Percentiles rank a stretch among this genome's conserved stretches.
Conservation (phyloP, 2,113 vertebrate species). For the Gobius niger region DNA sequence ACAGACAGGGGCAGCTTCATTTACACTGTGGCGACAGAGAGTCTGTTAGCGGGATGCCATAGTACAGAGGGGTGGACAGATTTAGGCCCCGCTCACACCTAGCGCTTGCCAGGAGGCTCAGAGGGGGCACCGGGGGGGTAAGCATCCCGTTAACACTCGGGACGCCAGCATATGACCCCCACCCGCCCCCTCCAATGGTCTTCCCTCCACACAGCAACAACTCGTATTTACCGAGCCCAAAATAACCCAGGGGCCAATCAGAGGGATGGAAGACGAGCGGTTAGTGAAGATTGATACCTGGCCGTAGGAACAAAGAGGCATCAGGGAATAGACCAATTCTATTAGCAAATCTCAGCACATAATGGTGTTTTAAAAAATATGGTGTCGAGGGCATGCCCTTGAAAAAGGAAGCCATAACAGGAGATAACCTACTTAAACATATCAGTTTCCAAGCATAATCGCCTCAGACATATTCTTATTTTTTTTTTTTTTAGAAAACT, state of each 20-base stretch:
- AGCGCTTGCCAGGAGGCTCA: slow-evolving; percentile 53
- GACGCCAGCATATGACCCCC: slow-evolving; percentile 50
- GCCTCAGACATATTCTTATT: too few species aligned
- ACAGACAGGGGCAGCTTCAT: slow-evolving; percentile 56
- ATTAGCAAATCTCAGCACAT: too few species aligned
- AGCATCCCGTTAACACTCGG: slow-evolving; percentile 73
- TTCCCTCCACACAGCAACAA: slow-evolving; percentile 70
- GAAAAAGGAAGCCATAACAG: too few species aligned
- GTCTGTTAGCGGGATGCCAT: slow-evolving; percentile 81
- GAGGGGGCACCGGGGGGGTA: slow-evolving; percentile 53
- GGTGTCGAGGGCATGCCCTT: too few species aligned
- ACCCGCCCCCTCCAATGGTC: slow-evolving; percentile 50
- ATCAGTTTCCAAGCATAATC: too few species aligned
- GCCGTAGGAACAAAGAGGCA: slow-evolving; percentile 1
- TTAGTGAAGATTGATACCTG: slow-evolving; percentile 37
- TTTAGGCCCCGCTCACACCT: slow-evolving; percentile 76
- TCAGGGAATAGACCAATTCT: neutral
- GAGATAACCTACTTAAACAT: too few species aligned
- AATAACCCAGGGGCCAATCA: slow-evolving; percentile 72
- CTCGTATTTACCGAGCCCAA: slow-evolving; percentile 68
- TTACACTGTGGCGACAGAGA: slow-evolving; percentile 82
- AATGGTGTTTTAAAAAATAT: too few species aligned
- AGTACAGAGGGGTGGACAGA: slow-evolving; percentile 73
- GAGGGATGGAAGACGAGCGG: slow-evolving; percentile 23
- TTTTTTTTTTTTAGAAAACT: too few species aligned